Conservation (phyloP, 2,113 vertebrate species). For the Neolamprologus falcicula region DNA sequence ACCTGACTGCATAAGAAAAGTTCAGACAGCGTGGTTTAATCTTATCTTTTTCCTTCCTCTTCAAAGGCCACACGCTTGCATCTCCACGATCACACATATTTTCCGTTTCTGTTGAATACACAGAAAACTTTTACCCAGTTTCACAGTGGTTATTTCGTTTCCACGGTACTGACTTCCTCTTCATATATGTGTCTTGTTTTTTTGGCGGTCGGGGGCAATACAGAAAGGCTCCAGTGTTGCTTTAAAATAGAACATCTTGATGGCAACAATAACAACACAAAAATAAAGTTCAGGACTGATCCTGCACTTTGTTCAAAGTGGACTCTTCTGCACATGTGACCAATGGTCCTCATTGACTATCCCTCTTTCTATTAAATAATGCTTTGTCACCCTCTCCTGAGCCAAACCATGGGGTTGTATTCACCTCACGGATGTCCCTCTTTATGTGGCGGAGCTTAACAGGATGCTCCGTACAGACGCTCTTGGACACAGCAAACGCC, state of each 20-base stretch:
- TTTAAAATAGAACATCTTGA: background rate
- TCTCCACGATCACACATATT: background rate
- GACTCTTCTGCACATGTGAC: background rate
- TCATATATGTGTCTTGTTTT: background rate
- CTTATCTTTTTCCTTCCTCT: background rate
- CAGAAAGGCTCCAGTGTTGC: background rate
- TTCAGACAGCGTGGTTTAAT: background rate
- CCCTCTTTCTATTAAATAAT: constrained; percentile 18
- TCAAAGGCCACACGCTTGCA: background rate
- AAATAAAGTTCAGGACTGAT: background rate
- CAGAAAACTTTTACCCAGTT: background rate
- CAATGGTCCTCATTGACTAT: background rate
- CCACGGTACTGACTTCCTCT: background rate
- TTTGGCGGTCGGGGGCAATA: background rate
- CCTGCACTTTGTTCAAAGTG: background rate
- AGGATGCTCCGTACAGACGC: constrained; percentile 55
- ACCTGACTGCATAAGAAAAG: background rate
- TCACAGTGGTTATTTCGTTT: background rate
- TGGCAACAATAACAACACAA: background rate
- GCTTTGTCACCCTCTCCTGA: constrained; percentile 45
- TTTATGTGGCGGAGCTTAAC: constrained; percentile 41
- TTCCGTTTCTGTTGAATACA: background rate
- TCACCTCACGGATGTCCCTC: constrained; percentile 56
- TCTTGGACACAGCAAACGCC: constrained; percentile 43
- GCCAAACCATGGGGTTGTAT: constrained; percentile 30